Evolutionary conservation across 23 tunicate genomes (phyloP).

Genomic region (Ciona savignyi): DNA sequence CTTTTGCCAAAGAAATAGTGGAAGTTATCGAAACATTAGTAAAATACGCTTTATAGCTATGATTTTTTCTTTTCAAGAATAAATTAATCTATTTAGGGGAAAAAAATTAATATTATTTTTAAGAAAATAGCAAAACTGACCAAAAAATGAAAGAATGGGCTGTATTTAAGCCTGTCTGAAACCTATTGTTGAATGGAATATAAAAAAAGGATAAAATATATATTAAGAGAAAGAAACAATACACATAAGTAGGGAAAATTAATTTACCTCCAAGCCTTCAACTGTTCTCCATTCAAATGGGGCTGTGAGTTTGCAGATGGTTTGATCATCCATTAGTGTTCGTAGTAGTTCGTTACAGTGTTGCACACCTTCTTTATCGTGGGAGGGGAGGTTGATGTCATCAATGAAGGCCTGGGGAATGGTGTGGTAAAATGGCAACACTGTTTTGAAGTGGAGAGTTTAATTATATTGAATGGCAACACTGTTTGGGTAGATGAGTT

Average conservation of each 20-base stretch:
- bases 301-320: conserved; percentile 60
- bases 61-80: neutral
- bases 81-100: neutral
- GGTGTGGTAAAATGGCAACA: neutral
- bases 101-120: neutral
- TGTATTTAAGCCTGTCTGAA: too few relatives aligned
- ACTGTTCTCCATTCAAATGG: conserved; percentile 92
- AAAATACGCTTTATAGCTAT: too few relatives aligned
- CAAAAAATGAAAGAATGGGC: too few relatives aligned
- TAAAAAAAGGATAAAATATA: neutral
- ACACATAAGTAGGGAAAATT: neutral
- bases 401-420: conserved; percentile 68
- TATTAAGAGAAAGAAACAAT: neutral
- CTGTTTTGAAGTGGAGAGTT: too few relatives aligned
- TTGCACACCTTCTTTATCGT: conserved; percentile 48
- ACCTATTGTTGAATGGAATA: neutral
- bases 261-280: conserved; percentile 74
- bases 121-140: too few relatives aligned
- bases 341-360: conserved; percentile 75
- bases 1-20: too few relatives aligned
- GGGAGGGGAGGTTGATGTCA: conserved; percentile 76
- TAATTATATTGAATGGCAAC: too few relatives aligned
- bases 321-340: conserved; percentile 68
- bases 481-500: too few relatives aligned
- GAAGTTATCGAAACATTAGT: too few relatives aligned